Evolutionary conservation across 1,140 invertebrate genomes (phyloP).

Genomic region (Vanessa tameamea): DNA sequence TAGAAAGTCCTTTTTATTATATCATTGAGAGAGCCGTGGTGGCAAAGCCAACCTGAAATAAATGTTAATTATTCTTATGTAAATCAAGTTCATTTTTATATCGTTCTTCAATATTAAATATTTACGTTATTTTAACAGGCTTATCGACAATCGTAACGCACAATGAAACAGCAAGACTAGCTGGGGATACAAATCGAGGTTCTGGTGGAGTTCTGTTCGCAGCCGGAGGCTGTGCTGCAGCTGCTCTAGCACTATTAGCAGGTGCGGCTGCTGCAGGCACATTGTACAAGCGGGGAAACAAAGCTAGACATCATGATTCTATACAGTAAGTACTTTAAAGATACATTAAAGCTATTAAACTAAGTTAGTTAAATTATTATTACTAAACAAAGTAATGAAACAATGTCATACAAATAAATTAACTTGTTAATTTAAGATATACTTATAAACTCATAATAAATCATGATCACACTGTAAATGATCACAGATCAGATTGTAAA

Average conservation of each 20-base stretch:
- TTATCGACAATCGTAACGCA: conserved; percentile 79
- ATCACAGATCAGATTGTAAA: no score
- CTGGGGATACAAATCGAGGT: conserved; percentile 83
- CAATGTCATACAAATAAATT: no score
- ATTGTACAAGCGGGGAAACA: conserved; percentile 89
- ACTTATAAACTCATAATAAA: no score
- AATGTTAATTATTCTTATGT: no score
- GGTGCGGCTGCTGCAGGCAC: conserved; percentile 85
- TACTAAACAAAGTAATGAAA: no score
- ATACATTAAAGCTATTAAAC: background rate
- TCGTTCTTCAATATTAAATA: no score
- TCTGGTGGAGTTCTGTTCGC: conserved; percentile 87
- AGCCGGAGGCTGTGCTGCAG: conserved; percentile 90
- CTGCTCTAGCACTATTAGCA: conserved; percentile 87
- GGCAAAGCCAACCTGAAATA: no score
- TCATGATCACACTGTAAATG: no score
- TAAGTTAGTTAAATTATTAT: background rate
- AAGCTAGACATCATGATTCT: conserved; percentile 87
- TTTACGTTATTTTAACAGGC: conserved; percentile 55
- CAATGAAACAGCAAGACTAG: conserved; percentile 84
- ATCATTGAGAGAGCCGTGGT: no score
- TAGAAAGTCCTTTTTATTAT: no score
- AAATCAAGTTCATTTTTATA: no score
- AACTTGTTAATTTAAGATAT: no score
- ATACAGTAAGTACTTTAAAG: conserved; percentile 83